Conservation (phyloP, 2,113 vertebrate species). For the Grantiella picta region DNA sequence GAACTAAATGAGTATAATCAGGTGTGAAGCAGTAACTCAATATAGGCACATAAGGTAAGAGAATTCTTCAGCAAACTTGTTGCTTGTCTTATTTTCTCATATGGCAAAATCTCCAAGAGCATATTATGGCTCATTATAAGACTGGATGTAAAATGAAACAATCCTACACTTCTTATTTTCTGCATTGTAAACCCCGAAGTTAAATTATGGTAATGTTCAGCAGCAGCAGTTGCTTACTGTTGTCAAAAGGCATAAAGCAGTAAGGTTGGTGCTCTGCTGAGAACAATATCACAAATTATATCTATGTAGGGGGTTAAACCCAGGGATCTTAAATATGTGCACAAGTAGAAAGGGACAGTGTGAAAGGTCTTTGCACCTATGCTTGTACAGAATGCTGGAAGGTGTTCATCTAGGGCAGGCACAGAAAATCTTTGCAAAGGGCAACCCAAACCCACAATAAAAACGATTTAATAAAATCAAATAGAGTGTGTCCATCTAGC, state of each 20-base stretch:
- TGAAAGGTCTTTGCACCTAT: neutral
- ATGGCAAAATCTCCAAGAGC: neutral
- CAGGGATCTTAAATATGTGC: neutral
- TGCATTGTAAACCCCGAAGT: neutral
- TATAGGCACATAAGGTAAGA: neutral
- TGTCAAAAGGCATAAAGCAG: conserved; percentile 10
- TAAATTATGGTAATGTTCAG: neutral
- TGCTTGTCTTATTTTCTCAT: neutral
- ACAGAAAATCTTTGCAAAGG: neutral
- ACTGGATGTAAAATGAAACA: neutral
- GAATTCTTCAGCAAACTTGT: neutral
- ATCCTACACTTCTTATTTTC: neutral
- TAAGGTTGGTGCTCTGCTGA: neutral
- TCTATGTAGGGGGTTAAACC: neutral
- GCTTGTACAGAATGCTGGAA: neutral
- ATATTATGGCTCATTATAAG: neutral
- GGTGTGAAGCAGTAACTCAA: neutral
- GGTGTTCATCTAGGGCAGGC: neutral
- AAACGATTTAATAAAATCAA: neutral
- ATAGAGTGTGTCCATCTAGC: neutral
- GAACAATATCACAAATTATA: accelerated
- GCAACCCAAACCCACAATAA: neutral
- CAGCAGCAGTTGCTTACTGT: neutral
- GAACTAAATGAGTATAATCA: neutral
- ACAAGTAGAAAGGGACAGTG: neutral